Conservation (phyloP, 2,113 vertebrate genomes). For the Grus americana region DNA sequence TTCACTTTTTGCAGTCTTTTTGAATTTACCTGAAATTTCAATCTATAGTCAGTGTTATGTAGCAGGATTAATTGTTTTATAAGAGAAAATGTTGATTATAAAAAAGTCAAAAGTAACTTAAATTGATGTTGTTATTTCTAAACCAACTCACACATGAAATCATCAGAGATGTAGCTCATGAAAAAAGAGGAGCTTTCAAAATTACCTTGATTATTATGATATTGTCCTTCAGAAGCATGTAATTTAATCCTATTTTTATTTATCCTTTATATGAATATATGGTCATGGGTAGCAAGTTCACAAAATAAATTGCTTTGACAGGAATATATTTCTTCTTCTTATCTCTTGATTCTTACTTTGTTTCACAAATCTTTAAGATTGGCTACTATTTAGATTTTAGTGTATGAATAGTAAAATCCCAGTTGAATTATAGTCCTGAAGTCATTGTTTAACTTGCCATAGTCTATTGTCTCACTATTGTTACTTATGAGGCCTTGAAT, state of each 20-base stretch:
- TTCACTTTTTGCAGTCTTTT: not conserved
- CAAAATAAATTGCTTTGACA: not conserved
- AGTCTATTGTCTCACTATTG: not conserved
- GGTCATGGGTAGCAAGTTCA: not conserved
- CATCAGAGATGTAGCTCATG: not conserved
- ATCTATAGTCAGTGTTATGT: not conserved
- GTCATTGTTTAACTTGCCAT: not conserved
- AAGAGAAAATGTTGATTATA: not conserved
- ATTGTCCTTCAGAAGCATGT: not conserved
- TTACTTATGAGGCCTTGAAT: not conserved
- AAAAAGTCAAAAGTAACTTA: not conserved
- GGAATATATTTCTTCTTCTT: not conserved
- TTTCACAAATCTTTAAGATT: not conserved
- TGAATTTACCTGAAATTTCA: not conserved
- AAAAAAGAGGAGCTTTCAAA: not conserved
- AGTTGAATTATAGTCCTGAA: not conserved
- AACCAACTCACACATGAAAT: not conserved
- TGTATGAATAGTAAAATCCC: not conserved
- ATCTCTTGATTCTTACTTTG: not conserved
- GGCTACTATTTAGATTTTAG: not conserved
- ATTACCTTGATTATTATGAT: not conserved
- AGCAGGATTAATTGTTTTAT: not conserved
- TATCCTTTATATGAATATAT: not conserved
- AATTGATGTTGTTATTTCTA: not conserved
- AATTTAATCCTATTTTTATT: not conserved